Evolutionary conservation across 2,797 vertebrate genomes (phyloP).

Genomic region (Danio kyathit): DNA sequence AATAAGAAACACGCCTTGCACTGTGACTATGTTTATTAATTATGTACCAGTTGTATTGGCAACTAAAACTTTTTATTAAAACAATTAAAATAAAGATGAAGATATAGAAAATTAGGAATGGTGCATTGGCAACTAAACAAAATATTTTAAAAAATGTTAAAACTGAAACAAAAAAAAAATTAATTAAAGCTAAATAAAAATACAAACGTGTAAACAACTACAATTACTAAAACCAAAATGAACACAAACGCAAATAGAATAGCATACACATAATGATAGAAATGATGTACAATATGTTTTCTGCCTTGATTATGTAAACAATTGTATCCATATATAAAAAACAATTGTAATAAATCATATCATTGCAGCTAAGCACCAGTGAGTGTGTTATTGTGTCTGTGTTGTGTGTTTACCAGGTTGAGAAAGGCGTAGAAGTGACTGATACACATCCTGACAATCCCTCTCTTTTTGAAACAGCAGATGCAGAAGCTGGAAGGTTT

Average conservation of each 20-base stretch:
- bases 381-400: neutral
- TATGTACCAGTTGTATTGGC: neutral
- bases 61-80: neutral
- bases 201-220: too few species aligned
- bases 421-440: constrained; percentile 81
- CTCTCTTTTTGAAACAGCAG: constrained; percentile 80
- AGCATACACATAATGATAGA: neutral
- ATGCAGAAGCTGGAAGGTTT: constrained; percentile 80
- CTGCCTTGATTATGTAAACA: neutral
- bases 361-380: neutral
- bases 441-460: constrained; percentile 80
- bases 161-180: too few species aligned
- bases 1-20: too few species aligned
- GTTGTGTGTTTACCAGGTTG: constrained; percentile 76
- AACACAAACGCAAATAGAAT: neutral
- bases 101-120: too few species aligned
- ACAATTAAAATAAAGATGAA: too few species aligned
- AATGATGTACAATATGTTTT: neutral
- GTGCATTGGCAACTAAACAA: too few species aligned
- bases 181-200: too few species aligned
- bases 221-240: too few species aligned
- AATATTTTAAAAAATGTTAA: too few species aligned
- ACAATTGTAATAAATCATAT: neutral
- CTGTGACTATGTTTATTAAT: neutral
- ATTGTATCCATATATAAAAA: too few species aligned